Conservation (phyloP, 2,888 invertebrate species). For the Apoderus coryli region DNA sequence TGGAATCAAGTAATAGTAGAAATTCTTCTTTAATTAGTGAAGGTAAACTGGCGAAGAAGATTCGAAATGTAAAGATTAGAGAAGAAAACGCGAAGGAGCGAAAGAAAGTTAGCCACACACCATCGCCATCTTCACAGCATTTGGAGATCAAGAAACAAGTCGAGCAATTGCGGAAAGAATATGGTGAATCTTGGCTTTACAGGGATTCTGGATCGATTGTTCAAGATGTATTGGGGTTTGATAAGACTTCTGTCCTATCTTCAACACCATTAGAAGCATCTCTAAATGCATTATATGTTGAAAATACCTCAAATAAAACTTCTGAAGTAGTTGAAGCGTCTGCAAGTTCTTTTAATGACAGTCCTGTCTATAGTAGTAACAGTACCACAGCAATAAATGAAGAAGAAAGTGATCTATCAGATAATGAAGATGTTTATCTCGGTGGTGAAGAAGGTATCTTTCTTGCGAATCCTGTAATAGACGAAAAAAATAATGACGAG, state of each 20-base stretch:
- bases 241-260: constrained; percentile 22
- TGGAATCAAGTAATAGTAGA: constrained; percentile 13
- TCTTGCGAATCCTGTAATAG: constrained; percentile 22
- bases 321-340: not conserved
- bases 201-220: constrained; percentile 29
- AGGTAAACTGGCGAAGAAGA: constrained; percentile 25
- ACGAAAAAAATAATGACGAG: constrained; percentile 22
- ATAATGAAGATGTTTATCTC: constrained; percentile 25
- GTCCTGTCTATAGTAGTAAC: too few species aligned
- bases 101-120: constrained; percentile 19
- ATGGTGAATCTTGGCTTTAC: constrained; percentile 47
- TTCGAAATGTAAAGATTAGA: constrained; percentile 32
- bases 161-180: constrained; percentile 39
- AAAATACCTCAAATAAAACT: not conserved
- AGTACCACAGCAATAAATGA: constrained; percentile 1
- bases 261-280: constrained; percentile 16
- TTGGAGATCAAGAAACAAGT: constrained; percentile 25
- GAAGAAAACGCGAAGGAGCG: constrained; percentile 31
- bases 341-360: too few species aligned
- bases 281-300: constrained; percentile 9
- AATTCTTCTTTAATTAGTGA: constrained; percentile 15
- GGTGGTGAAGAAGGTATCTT: constrained; percentile 29
- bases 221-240: constrained; percentile 40
- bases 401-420: constrained; percentile 16
- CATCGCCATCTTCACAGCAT: constrained; percentile 19